Conservation (phyloP, 2,797 vertebrate species). For the Sandelia bainsii region DNA sequence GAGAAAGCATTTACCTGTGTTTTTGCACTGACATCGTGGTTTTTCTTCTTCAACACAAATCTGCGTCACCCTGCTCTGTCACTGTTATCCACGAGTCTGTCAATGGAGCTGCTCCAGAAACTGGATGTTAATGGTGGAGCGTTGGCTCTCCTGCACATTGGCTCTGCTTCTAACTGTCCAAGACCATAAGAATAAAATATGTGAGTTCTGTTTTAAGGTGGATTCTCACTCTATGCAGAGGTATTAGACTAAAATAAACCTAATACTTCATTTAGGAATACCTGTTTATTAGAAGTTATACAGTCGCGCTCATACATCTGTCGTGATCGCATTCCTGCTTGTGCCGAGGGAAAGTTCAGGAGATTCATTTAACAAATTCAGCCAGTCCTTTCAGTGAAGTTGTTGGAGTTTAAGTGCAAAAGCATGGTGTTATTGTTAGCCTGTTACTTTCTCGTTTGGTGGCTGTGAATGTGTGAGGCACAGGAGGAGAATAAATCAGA, state of each 20-base stretch:
- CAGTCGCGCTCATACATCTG: conserved; percentile 61
- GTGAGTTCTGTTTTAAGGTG: conserved; percentile 45
- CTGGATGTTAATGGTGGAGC: conserved; percentile 29
- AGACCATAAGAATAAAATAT: conserved; percentile 28
- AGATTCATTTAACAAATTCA: conserved; percentile 37
- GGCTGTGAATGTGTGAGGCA: conserved; percentile 39
- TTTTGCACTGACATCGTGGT: not conserved
- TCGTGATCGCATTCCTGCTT: conserved; percentile 54
- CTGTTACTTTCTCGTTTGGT: conserved; percentile 21
- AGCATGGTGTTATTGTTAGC: conserved; percentile 46
- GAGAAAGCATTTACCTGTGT: conserved; percentile 29
- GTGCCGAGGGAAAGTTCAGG: conserved; percentile 41
- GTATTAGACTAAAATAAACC: conserved; percentile 73
- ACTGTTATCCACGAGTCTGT: conserved; percentile 47
- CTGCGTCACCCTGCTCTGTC: conserved; percentile 5
- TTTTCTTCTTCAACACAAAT: conserved; percentile 16
- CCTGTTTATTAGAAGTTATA: conserved; percentile 71
- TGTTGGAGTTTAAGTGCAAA: conserved; percentile 26
- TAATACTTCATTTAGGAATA: conserved; percentile 64
- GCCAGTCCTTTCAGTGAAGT: conserved; percentile 1
- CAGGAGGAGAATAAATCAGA: conserved; percentile 51
- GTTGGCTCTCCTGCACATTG: conserved; percentile 34
- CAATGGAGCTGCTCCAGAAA: conserved; percentile 40
- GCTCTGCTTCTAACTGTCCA: conserved; percentile 33
- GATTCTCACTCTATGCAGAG: conserved; percentile 54